phyloP scores from a whole-genome alignment of 2,797 vertebrate genomes.

The Gymnothorax javanicus region DNA sequence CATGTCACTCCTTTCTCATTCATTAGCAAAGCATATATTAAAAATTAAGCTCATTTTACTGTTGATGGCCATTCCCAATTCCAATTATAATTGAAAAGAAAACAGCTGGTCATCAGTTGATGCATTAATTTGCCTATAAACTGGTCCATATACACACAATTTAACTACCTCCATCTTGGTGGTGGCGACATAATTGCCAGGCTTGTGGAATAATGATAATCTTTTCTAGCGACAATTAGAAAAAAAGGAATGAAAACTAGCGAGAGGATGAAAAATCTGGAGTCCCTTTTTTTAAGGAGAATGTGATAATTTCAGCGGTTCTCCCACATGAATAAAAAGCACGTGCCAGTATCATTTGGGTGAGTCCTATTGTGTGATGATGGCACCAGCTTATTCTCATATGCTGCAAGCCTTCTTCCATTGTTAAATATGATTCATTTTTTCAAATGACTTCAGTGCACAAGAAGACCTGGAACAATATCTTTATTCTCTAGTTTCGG shows the following conservation, averaged over 20 bases:
- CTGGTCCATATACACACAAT: slow-evolving; percentile 71
- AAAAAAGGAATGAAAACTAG: slow-evolving; percentile 39
- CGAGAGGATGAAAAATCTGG: slow-evolving; percentile 8
- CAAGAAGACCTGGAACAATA: slow-evolving; percentile 54
- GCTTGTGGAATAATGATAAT: slow-evolving; percentile 44
- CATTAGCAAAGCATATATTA: slow-evolving; percentile 63
- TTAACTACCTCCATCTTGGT: slow-evolving; percentile 68
- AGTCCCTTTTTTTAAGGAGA: slow-evolving; percentile 25
- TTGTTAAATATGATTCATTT: slow-evolving; percentile 56
- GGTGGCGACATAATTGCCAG: slow-evolving; percentile 60
- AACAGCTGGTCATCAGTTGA: slow-evolving; percentile 78
- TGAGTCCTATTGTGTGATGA: slow-evolving; percentile 30
- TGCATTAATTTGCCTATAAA: slow-evolving; percentile 71
- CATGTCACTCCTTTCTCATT: slow-evolving; percentile 33
- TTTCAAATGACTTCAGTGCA: slow-evolving; percentile 57
- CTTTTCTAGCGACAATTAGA: slow-evolving; percentile 47
- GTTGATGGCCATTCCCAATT: slow-evolving; percentile 66
- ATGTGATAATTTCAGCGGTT: slow-evolving; percentile 27
- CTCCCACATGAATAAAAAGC: slow-evolving; percentile 21
- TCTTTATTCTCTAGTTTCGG: slow-evolving; percentile 36
- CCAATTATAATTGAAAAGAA: slow-evolving; percentile 75
- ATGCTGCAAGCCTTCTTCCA: slow-evolving; percentile 37
- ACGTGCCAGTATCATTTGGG: slow-evolving; percentile 29
- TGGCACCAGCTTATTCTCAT: slow-evolving; percentile 41
- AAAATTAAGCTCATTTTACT: slow-evolving; percentile 70